Conservation (phyloP, 23 tunicate species). For the Trididemnum miniatum region DNA sequence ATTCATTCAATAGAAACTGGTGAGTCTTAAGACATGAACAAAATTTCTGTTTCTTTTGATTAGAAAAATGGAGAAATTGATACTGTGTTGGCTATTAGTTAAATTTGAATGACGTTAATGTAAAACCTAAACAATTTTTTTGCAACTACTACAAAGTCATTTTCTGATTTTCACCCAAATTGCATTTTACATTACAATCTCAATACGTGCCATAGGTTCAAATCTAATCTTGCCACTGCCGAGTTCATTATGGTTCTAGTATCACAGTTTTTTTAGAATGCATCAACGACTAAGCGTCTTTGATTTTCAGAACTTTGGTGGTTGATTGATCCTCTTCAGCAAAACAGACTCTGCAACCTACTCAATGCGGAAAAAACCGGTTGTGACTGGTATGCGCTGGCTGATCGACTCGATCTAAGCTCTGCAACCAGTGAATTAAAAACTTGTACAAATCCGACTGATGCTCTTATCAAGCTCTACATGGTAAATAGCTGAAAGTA, state of each 20-base stretch:
- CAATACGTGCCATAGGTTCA: no score
- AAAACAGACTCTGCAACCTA: conserved; percentile 43
- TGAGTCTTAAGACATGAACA: neutral
- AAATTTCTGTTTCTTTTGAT: neutral
- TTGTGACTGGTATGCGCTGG: conserved; percentile 69
- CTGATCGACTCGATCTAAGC: conserved; percentile 39
- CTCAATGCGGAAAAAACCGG: conserved; percentile 44
- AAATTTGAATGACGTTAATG: no score
- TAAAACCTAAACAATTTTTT: no score
- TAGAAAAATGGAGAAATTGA: no score
- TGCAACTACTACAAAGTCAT: no score
- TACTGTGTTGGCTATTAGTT: no score
- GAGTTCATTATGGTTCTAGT: no score
- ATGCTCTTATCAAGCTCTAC: conserved; percentile 48
- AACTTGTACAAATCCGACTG: conserved; percentile 45
- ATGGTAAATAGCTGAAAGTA: conserved; percentile 45
- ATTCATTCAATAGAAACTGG: neutral
- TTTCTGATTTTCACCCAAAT: no score
- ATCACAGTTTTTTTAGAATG: no score
- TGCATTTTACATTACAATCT: no score
- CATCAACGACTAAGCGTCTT: no score
- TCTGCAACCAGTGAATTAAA: neutral
- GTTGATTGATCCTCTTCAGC: conserved; percentile 25
- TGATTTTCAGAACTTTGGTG: neutral
- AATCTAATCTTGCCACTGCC: no score